Evolutionary conservation across 2,888 invertebrate species (phyloP).

Genomic region (Acronicta psi): DNA sequence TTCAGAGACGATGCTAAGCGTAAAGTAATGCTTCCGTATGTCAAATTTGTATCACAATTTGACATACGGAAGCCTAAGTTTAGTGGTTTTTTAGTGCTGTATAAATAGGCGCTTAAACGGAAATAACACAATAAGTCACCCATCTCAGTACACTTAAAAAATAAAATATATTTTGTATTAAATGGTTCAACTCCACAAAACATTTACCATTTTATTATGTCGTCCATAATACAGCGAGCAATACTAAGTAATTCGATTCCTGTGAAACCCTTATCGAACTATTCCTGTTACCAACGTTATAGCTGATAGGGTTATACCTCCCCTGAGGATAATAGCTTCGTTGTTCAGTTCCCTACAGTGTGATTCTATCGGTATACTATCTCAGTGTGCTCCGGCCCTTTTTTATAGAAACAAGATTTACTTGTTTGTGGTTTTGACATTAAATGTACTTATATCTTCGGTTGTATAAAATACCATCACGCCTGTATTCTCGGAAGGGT

Average conservation of each 20-base stretch:
- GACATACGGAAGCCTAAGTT: too few relatives aligned
- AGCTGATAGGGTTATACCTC: slow-evolving; percentile 52
- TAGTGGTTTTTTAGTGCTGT: too few relatives aligned
- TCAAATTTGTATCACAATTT: too few relatives aligned
- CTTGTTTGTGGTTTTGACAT: slow-evolving; percentile 26
- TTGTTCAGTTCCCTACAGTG: slow-evolving; percentile 41
- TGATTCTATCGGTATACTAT: slow-evolving; percentile 45
- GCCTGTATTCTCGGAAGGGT: too few relatives aligned
- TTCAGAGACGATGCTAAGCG: too few relatives aligned
- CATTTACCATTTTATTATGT: slow-evolving; percentile 41
- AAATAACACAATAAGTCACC: too few relatives aligned
- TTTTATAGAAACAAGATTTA: slow-evolving; percentile 38
- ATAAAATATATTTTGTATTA: not conserved
- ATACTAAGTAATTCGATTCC: slow-evolving; percentile 47
- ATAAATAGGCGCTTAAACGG: too few relatives aligned
- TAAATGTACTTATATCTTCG: slow-evolving; percentile 21
- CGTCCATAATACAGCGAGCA: slow-evolving; percentile 19
- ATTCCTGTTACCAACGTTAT: slow-evolving; percentile 45
- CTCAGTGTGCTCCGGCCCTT: slow-evolving; percentile 29
- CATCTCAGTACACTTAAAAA: not conserved
- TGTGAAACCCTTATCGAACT: slow-evolving; percentile 46
- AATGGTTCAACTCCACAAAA: slow-evolving; percentile 16
- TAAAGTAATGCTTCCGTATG: too few relatives aligned
- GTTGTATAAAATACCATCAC: slow-evolving; percentile 2
- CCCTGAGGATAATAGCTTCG: slow-evolving; percentile 44